Evolutionary conservation across 2,797 vertebrate genomes (phyloP).

Genomic region (Gadopsis bispinosus): DNA sequence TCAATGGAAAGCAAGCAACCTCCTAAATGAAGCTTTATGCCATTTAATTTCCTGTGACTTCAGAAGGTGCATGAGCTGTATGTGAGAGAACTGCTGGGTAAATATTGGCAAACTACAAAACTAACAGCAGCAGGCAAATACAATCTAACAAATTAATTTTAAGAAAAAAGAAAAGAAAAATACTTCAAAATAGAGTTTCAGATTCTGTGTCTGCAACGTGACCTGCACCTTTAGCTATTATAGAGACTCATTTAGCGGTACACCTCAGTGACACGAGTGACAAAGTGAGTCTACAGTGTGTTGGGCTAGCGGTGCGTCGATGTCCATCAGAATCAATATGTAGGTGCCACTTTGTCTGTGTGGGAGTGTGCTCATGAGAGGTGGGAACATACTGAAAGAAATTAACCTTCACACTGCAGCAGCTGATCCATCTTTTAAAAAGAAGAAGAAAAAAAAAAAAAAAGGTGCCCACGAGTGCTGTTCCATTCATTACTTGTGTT

Average conservation of each 20-base stretch:
- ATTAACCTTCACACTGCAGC: conserved; percentile 6
- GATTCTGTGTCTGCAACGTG: neutral
- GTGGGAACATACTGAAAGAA: neutral
- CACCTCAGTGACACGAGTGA: conserved; percentile 14
- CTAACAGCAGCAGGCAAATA: conserved; percentile 6
- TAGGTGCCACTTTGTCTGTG: neutral
- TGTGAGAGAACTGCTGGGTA: neutral
- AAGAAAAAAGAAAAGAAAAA: neutral
- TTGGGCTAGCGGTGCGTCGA: neutral
- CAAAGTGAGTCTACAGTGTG: neutral
- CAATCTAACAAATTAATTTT: neutral
- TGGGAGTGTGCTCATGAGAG: neutral
- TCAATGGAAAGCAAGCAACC: conserved; percentile 6
- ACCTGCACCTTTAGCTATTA: neutral
- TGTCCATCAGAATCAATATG: neutral
- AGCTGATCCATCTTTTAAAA: neutral
- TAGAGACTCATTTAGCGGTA: neutral
- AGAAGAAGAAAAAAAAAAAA: neutral
- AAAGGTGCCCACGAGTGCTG: neutral
- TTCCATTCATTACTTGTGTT: neutral
- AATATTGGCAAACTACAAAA: conserved; percentile 38
- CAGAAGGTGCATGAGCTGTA: neutral
- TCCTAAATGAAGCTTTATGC: conserved; percentile 16
- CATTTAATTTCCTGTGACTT: conserved; percentile 46
- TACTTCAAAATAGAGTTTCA: neutral